Conservation (phyloP, 1,140 invertebrate genomes). For the Bombus impatiens region DNA sequence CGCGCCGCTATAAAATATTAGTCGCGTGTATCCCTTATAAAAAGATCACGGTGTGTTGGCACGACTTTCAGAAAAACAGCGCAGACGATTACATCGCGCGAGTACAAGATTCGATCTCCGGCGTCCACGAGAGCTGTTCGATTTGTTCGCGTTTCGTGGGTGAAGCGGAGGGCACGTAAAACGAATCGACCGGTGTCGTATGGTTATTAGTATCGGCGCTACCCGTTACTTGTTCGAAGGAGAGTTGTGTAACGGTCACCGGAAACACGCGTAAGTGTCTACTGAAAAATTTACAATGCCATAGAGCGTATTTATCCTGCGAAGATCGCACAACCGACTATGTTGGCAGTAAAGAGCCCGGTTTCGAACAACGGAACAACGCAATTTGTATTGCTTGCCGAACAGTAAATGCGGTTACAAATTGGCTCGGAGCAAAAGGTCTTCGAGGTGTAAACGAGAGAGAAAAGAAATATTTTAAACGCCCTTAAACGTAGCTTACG, state of each 20-base stretch:
- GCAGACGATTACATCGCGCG: background rate
- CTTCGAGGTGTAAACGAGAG: background rate
- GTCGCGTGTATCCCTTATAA: conserved; percentile 8
- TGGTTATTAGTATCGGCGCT: background rate
- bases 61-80: background rate
- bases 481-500: conserved; percentile 35
- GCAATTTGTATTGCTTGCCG: background rate
- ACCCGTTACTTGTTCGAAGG: conserved; percentile 43
- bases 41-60: background rate
- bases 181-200: background rate
- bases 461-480: conserved; percentile 36
- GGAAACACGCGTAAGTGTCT: background rate
- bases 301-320: conserved; percentile 21
- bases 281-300: conserved; percentile 27
- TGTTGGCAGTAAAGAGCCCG: background rate
- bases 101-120: background rate
- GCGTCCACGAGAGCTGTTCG: background rate
- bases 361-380: background rate
- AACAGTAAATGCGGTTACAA: conserved; percentile 28
- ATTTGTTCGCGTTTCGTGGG: background rate
- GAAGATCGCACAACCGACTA: background rate
- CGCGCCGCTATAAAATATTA: conserved; percentile 41
- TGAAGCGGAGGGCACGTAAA: background rate
- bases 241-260: background rate
- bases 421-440: conserved; percentile 23